Base-by-base conservation (phyloP, 2,113 vertebrate genomes). In the Pelecanoides urinatrix region DNA sequence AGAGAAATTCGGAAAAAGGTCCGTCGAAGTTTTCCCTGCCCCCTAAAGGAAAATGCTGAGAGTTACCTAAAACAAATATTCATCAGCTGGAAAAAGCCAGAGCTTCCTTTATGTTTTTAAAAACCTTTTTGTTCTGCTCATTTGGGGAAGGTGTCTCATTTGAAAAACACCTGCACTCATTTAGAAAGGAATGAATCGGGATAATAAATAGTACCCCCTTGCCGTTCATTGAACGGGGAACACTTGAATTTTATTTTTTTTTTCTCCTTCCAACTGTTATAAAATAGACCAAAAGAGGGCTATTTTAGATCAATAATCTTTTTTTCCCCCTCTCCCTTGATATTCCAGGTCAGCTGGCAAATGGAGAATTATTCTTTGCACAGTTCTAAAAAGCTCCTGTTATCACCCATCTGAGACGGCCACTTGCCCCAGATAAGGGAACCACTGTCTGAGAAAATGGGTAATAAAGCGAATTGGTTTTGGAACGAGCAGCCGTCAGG, bases 341-440 rank as follows among this genome's bases (percentile, higher is more conserved):
- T 92, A 94, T 78, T 94, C 81, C 90, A 90, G 96, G 96, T 97
- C 96, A 96, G 90, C 96, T 92, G 93, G 94, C 78, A 96, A 95
- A 94, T 66, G 92, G 92, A 97, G 82, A 88, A 83, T 92, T 88
- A 94, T 92, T 96, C 88, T 96, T 88, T 55, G 32, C 71, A 16
- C 67, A 9, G 81, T 53, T 88, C 90, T 92, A 70, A 90, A 95
- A 71, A 13, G 38, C 78, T 94, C 63, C 85, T 0, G 15, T 97
- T 96, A 97, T 96, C 88, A 45, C 94, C 95, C 92, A 32, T 86
- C 29, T 36, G 95, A 96, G 94, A 90, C 55, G 12, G 62, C 49
- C 94, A 81, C 89, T 90, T 65, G 95, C 89, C 91, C 94, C 94
- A 88, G 90, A 92, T 92, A 96, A 94, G 83, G 92, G 62, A 95